Evolutionary conservation across 2,888 invertebrate species (phyloP), one percentile per base, ranked within the genome.

Genomic region (Eumerus sabulonum): DNA sequence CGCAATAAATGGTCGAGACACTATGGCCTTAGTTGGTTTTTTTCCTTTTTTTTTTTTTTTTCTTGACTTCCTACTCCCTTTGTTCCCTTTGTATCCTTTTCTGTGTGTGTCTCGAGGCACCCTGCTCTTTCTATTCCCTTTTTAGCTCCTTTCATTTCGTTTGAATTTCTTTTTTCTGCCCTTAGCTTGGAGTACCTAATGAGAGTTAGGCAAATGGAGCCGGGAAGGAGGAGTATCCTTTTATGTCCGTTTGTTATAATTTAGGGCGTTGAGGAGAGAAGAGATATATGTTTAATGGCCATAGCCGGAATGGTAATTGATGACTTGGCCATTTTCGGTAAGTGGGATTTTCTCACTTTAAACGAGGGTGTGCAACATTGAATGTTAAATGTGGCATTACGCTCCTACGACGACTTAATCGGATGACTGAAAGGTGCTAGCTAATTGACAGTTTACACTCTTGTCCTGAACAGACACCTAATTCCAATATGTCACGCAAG

Each of bases 341-440:
- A 79, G 79, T 79, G 70, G 79, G 70, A 79, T 79, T 79, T 79
- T 74, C 70, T 70, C 79, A 79, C 79, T 79, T 79, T 68, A 59
- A 73, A 68, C 66, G 67, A 27, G 27, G 27, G 27, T 27, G 27
- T 27, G 27, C 27, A 27, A 27, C 27, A 27, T 4, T 27, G 27
- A 27, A 27, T 4, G 27, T 27, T 2, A 27, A 27, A 27, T 7
- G 7, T 27, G 27, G 27, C 2, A 27, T 27, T 27, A 27, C 27
- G 7, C 27, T 27, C 27, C 27, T 7, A 27, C 3, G 27, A 27
- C 27, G 7, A 27, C 27, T 27, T 4, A 27, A 7, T 27, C 27
- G 27, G 3, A 27, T 7, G 3, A 27, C 7, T 27, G 27, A 27
- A 27, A 27, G 2, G 7, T 27, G 27, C 27, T 27, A 4, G 3